These are phyloP conservation scores for Morpho achilles DNA, from an alignment of 2,888 invertebrate genomes.

Conservation along the genomic window DNA sequence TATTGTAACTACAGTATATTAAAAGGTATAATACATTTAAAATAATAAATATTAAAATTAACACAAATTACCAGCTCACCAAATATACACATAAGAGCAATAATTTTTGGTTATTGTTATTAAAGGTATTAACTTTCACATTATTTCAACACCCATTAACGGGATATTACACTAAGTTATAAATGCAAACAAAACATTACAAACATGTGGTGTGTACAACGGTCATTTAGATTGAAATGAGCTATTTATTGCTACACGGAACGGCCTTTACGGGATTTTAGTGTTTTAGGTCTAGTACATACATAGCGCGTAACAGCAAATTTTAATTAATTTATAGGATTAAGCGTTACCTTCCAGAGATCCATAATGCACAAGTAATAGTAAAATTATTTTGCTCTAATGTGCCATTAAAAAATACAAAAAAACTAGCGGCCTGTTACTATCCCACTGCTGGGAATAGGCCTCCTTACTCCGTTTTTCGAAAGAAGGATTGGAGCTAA, in stretches of 20 bases:
- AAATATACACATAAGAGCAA: neutral
- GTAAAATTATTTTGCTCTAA: too few relatives aligned
- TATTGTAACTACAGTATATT: too few relatives aligned
- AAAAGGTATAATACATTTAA: too few relatives aligned
- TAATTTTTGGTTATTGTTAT: slow-evolving; percentile 5
- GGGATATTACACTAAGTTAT: slow-evolving; percentile 16
- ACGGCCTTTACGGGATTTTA: slow-evolving; percentile 21
- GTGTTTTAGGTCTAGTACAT: slow-evolving; percentile 10
- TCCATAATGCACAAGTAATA: too few relatives aligned
- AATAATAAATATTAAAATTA: too few relatives aligned
- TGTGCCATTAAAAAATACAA: too few relatives aligned
- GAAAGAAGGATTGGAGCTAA: too few relatives aligned
- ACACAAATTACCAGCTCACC: too few relatives aligned
- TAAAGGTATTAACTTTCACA: slow-evolving; percentile 4
- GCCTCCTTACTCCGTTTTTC: too few relatives aligned
- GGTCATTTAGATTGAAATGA: slow-evolving; percentile 44
- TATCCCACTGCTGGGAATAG: too few relatives aligned
- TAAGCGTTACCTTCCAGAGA: too few relatives aligned
- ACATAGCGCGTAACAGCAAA: neutral
- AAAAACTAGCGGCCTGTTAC: too few relatives aligned
- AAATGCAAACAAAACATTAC: slow-evolving; percentile 26
- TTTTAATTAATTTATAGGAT: neutral
- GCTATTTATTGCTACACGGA: slow-evolving; percentile 38
- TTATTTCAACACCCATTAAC: slow-evolving; percentile 11
- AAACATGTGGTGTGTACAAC: slow-evolving; percentile 38